These are phyloP conservation scores for Operophtera brumata DNA, from an alignment of 2,888 invertebrate species.

Conservation along the genomic window DNA sequence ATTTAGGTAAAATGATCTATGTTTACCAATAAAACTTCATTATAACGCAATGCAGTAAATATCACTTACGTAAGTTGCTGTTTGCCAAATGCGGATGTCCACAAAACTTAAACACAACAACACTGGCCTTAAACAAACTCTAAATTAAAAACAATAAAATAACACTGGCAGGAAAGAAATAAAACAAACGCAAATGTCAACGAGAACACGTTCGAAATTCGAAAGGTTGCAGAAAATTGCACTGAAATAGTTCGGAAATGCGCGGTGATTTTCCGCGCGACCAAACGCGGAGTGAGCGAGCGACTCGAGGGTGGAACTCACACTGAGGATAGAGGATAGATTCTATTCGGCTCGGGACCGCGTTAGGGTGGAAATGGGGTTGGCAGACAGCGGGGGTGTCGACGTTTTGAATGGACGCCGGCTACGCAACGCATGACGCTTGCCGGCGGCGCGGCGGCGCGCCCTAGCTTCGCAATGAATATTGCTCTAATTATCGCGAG, in stretches of 20 bases:
- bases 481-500: constrained; percentile 47
- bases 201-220: constrained; percentile 40
- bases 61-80: constrained; percentile 75
- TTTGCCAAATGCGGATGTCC: constrained; percentile 55
- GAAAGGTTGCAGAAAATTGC: constrained; percentile 59
- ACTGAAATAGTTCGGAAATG: constrained; percentile 56
- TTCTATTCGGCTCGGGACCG: constrained; percentile 44
- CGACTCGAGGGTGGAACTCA: constrained; percentile 47
- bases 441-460: constrained; percentile 27
- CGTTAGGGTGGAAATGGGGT: constrained; percentile 54
- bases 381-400: constrained; percentile 40
- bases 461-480: constrained; percentile 37
- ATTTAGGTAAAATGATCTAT: not conserved
- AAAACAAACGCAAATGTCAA: constrained; percentile 42
- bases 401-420: constrained; percentile 47
- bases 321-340: constrained; percentile 46
- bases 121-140: constrained; percentile 45
- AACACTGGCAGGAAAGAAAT: constrained; percentile 33
- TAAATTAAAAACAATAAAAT: constrained; percentile 41
- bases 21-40: constrained; percentile 25
- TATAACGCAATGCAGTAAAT: constrained; percentile 73
- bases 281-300: constrained; percentile 40
- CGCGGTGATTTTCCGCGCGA: constrained; percentile 48
- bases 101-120: constrained; percentile 46
- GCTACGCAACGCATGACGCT: constrained; percentile 41